These are phyloP conservation scores for Trypoxylon attenuatum DNA, from an alignment of 2,888 invertebrate genomes.

Conservation along the genomic window DNA sequence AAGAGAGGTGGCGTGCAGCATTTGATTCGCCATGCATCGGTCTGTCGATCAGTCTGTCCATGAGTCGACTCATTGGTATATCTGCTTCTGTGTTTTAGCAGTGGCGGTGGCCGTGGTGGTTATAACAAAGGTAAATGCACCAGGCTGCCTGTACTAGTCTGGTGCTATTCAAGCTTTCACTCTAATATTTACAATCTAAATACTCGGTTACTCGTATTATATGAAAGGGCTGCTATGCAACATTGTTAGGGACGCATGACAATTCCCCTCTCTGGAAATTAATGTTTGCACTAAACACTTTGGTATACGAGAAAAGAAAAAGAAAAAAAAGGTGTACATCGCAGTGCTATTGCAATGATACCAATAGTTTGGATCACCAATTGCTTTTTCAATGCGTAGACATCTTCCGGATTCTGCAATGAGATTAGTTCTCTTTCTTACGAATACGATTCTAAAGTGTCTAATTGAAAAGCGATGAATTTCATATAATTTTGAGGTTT, in stretches of 20 bases:
- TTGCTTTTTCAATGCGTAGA: too few relatives aligned
- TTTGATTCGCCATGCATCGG: constrained; percentile 77
- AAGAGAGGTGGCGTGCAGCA: constrained; percentile 77
- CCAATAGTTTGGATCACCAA: constrained; percentile 54
- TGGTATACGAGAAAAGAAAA: constrained; percentile 10
- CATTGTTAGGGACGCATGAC: constrained; percentile 44
- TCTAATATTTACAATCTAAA: constrained; percentile 73
- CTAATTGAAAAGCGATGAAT: too few relatives aligned
- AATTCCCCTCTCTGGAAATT: constrained; percentile 13
- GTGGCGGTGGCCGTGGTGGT: constrained; percentile 96
- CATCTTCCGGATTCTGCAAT: too few relatives aligned
- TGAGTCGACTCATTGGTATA: constrained; percentile 84
- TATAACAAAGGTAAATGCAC: constrained; percentile 97
- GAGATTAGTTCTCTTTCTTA: too few relatives aligned
- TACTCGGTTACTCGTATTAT: constrained; percentile 72
- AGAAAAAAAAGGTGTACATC: constrained; percentile 19
- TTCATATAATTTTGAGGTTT: too few relatives aligned
- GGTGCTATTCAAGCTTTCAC: constrained; percentile 83
- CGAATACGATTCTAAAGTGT: too few relatives aligned
- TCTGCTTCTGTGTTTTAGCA: constrained; percentile 92
- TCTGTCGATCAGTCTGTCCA: constrained; percentile 76
- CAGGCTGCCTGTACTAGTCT: constrained; percentile 81
- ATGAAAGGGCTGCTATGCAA: constrained; percentile 73
- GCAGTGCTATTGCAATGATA: constrained; percentile 7
- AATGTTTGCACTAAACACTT: constrained; percentile 10